Conservation (phyloP, 2,113 vertebrate species). For the Cervus canadensis region DNA sequence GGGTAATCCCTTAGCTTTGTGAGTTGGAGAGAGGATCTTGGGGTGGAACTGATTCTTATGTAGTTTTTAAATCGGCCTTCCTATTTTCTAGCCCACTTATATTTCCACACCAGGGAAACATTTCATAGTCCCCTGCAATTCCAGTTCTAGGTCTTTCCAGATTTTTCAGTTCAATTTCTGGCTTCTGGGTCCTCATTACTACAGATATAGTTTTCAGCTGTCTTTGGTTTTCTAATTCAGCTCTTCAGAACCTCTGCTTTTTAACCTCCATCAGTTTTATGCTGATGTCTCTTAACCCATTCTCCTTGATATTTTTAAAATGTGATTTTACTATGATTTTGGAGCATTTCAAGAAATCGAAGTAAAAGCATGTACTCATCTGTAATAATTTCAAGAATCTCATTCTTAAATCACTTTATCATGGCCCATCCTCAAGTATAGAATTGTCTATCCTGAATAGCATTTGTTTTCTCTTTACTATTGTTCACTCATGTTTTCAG, state of each 20-base stretch:
- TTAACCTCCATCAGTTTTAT: neutral
- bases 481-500: neutral
- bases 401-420: neutral
- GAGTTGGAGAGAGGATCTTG: neutral
- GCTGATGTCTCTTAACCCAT: neutral
- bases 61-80: neutral
- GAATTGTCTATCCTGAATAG: neutral
- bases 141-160: neutral
- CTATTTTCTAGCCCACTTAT: neutral
- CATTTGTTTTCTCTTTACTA: neutral
- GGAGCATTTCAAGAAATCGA: neutral
- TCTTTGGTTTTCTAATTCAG: neutral
- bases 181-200: neutral
- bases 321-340: neutral
- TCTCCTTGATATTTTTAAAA: neutral
- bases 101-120: neutral
- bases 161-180: neutral
- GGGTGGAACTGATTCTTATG: neutral
- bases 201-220: neutral
- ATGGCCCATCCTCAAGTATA: neutral
- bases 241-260: neutral
- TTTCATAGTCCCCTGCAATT: neutral
- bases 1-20: neutral
- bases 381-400: neutral
- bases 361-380: neutral